Evolutionary conservation across 2,888 invertebrate species (phyloP).

Genomic region (Temnothorax rugatulus): DNA sequence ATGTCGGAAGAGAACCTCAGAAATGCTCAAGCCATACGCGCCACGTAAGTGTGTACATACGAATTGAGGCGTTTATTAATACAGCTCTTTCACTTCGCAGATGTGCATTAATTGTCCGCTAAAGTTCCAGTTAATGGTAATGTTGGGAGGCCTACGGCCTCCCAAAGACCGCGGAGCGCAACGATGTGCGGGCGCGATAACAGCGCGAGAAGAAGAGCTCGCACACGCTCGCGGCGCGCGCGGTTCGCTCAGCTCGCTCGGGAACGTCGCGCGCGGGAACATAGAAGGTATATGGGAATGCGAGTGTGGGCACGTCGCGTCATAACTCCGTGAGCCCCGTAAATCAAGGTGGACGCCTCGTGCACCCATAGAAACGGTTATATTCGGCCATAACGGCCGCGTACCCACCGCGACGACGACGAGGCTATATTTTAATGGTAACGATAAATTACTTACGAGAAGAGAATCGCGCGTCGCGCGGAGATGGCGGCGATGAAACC

Average conservation of each 20-base stretch:
- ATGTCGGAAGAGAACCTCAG: conserved; percentile 23
- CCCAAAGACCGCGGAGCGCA: conserved; percentile 9
- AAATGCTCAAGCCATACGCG: conserved; percentile 40
- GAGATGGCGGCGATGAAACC: conserved; percentile 79
- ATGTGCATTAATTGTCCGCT: conserved; percentile 46
- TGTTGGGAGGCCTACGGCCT: neutral
- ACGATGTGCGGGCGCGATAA: conserved; percentile 21
- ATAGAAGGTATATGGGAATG: conserved; percentile 67
- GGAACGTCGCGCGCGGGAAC: conserved; percentile 59
- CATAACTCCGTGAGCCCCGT: conserved; percentile 84
- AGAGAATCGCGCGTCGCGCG: conserved; percentile 75
- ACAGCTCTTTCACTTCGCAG: conserved; percentile 24
- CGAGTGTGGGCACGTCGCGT: conserved; percentile 81
- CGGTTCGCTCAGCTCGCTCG: neutral
- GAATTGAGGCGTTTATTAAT: conserved; percentile 49
- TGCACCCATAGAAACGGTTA: conserved; percentile 84
- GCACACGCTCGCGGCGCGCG: too few relatives aligned
- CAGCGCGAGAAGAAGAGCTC: conserved; percentile 14
- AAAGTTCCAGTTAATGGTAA: conserved; percentile 41
- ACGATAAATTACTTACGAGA: conserved; percentile 83
- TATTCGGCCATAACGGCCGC: conserved; percentile 83
- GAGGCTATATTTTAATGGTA: conserved; percentile 84
- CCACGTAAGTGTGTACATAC: conserved; percentile 27
- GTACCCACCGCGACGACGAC: conserved; percentile 84
- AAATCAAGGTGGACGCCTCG: conserved; percentile 84